Evolutionary conservation across 2,797 vertebrate species (phyloP), one percentile per base, ranked within the genome.

Genomic region (Acanthurus lineatus): DNA sequence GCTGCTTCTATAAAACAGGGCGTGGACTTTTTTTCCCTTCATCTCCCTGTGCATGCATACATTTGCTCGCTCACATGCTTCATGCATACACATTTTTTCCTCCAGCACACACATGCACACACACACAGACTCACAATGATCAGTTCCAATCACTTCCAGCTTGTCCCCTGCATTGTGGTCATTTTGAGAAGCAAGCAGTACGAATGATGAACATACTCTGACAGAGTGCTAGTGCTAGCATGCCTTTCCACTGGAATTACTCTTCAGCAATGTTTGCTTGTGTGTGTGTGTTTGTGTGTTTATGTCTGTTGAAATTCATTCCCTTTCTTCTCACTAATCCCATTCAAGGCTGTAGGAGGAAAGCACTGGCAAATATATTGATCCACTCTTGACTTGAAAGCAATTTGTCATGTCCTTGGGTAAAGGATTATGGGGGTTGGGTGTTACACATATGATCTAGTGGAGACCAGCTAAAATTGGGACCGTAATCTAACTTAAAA

Each of bases 351-450:
- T 73, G 76, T 64, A 71, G 76, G 79, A 68, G 63, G 72, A 86
- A 84, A 77, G 76, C 64, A 74, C 73, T 57, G 68, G 79, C 73
- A 81, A 83, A 89, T 86, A 69, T 89, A 93, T 91, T 87, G 91
- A 93, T 95, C 88, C 65, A 7, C 73, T 83, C 65, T 74, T 87
- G 69, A 90, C 85, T 86, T 84, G 76, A 90, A 90, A 88, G 86
- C 79, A 78, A 88, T 90, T 87, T 85, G 81, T 82, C 72, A 42
- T 72, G 72, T 78, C 74, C 62, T 61, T 68, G 61, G 66, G 69
- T 69, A 64, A 76, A 71, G 51, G 70, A 56, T 89, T 89, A 77
- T 67, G 53, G 70, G 60, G 73, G 79, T 20, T 78, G 71, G 69
- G 52, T 69, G 52, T 32, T 73, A 67, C 73, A 76, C 61, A 60